phyloP scores from a whole-genome alignment of 2,888 invertebrate genomes.

The Hypomecis punctinalis region DNA sequence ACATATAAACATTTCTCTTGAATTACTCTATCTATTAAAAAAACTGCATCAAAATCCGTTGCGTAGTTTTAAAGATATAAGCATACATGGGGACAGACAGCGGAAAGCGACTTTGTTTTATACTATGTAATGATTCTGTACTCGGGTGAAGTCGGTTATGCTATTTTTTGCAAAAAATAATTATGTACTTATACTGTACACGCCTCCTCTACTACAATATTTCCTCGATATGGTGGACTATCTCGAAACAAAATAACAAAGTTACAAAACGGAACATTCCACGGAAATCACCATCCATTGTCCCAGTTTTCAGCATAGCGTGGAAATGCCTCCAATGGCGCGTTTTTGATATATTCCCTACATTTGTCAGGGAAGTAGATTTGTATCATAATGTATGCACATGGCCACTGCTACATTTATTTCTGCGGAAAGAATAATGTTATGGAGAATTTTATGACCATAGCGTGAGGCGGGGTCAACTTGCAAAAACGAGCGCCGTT shows the following conservation, averaged over 20 bases:
- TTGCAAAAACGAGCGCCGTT: conserved; percentile 42
- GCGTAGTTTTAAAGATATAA: too few species aligned
- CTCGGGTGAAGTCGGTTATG: too few species aligned
- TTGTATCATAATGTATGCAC: conserved; percentile 68
- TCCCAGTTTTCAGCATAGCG: conserved; percentile 51
- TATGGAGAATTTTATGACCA: conserved; percentile 54
- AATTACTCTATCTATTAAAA: too few species aligned
- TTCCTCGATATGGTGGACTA: background rate
- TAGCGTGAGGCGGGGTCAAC: conserved; percentile 58
- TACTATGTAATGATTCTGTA: too few species aligned
- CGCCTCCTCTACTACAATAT: too few species aligned
- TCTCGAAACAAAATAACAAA: conserved; percentile 3
- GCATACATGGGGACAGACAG: too few species aligned
- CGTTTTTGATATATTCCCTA: conserved; percentile 69
- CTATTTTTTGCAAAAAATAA: too few species aligned
- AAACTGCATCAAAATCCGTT: too few species aligned
- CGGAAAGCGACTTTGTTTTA: too few species aligned
- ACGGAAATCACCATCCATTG: conserved; percentile 29
- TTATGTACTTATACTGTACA: too few species aligned
- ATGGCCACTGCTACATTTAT: conserved; percentile 56
- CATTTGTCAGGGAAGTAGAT: conserved; percentile 69
- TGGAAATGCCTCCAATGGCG: conserved; percentile 43
- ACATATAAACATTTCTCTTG: too few species aligned
- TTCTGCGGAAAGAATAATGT: conserved; percentile 62
- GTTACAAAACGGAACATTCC: conserved; percentile 7